Evolutionary conservation across 2,888 invertebrate species (phyloP).

Genomic region (Ypsolopha sequella): DNA sequence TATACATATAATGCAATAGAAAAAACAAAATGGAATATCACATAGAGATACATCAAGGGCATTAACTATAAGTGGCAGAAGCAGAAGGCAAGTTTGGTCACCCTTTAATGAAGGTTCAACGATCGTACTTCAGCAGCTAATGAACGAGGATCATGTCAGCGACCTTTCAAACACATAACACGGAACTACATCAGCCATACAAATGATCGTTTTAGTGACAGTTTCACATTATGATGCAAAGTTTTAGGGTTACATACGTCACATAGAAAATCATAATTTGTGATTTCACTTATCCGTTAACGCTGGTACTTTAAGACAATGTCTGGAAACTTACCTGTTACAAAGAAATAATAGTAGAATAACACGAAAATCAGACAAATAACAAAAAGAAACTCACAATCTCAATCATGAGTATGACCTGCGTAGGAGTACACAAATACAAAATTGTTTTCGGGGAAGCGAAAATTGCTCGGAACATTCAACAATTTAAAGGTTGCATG

Average conservation of each 20-base stretch:
- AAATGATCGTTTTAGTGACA: too few species aligned
- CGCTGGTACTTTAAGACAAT: too few species aligned
- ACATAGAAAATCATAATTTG: too few species aligned
- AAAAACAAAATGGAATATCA: conserved; percentile 16
- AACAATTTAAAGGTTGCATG: background rate
- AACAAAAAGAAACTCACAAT: too few species aligned
- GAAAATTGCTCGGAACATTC: conserved; percentile 10
- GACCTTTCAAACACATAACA: background rate
- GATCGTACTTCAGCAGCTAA: conserved; percentile 16
- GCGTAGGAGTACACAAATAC: conserved; percentile 54
- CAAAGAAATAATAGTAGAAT: too few species aligned
- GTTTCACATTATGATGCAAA: background rate
- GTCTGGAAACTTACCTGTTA: too few species aligned
- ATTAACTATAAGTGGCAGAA: conserved; percentile 9
- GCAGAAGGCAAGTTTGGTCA: conserved; percentile 23
- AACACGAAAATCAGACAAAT: too few species aligned
- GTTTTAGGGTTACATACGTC: too few species aligned
- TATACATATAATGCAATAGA: conserved; percentile 6
- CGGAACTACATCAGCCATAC: background rate
- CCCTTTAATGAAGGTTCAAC: conserved; percentile 26
- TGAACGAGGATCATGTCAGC: background rate
- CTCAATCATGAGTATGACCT: conserved; percentile 12
- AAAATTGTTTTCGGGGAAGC: conserved; percentile 55
- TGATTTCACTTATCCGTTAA: too few species aligned
- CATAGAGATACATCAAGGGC: conserved; percentile 12